A percentile compares a stretch with the other conserved stretches of the same genome.
Conservation (phyloP, 2,113 vertebrate species). For the Halcyon senegalensis region DNA sequence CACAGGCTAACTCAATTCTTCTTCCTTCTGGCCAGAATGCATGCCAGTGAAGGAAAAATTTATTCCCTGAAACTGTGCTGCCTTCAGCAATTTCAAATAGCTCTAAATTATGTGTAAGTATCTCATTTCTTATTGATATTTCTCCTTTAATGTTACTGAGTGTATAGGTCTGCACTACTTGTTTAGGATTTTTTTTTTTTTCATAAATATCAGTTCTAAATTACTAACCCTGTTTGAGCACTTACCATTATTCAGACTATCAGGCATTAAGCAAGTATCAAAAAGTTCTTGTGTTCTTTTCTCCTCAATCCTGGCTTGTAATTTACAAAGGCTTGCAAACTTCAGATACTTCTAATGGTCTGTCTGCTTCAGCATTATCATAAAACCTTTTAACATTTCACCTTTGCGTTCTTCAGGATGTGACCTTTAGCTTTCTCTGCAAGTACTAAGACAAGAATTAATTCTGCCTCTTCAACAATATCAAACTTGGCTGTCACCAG, state of each 20-base stretch:
- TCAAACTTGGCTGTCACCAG: neutral
- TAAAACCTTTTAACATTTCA: neutral
- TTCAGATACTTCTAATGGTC: neutral
- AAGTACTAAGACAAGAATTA: neutral
- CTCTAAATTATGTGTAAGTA: constrained; percentile 7
- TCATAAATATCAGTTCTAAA: neutral
- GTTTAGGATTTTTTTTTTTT: neutral
- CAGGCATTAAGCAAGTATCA: neutral
- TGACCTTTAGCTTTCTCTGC: constrained; percentile 10
- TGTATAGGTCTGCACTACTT: neutral
- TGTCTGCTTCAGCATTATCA: neutral
- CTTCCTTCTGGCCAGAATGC: neutral
- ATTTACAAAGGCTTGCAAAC: neutral
- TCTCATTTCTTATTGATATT: constrained; percentile 41
- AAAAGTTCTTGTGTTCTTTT: neutral
- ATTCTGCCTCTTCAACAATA: neutral
- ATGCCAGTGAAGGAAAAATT: neutral
- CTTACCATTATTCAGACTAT: neutral
- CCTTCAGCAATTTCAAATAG: constrained; percentile 25
- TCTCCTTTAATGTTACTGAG: neutral
- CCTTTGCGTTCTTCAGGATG: neutral
- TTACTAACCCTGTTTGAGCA: neutral
- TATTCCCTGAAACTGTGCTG: constrained; percentile 29
- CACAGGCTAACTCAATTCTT: neutral
- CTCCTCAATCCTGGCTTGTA: neutral